Conservation (phyloP, 2,113 vertebrate genomes). For the Odontesthes bonariensis region DNA sequence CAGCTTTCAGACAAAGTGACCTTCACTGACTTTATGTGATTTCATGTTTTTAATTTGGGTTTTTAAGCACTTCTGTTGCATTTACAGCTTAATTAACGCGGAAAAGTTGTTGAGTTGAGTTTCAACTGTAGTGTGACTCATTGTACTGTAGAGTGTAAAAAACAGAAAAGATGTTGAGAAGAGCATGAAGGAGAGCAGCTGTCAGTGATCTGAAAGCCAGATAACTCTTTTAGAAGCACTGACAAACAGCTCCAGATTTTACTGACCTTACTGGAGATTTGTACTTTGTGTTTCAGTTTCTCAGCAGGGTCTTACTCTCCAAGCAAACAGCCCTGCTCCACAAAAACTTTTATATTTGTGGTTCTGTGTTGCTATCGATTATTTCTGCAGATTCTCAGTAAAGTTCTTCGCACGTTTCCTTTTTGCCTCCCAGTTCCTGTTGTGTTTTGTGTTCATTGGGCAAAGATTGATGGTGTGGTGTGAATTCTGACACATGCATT, state of each 20-base stretch:
- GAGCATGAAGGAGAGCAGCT: neutral
- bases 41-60: neutral
- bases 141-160: neutral
- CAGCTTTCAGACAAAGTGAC: neutral
- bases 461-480: constrained; percentile 23
- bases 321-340: neutral
- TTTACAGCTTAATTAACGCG: neutral
- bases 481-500: constrained; percentile 29
- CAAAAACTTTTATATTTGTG: neutral
- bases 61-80: neutral
- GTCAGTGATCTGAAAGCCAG: neutral
- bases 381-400: constrained; percentile 3
- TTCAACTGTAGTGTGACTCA: neutral
- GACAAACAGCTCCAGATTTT: neutral
- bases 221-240: constrained; percentile 2
- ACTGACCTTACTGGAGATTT: neutral
- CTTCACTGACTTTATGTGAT: neutral
- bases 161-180: neutral
- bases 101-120: neutral
- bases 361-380: neutral
- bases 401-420: neutral
- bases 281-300: neutral
- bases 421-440: neutral
- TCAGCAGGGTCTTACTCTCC: no score
- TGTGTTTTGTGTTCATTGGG: constrained; percentile 23